Percentiles rank a stretch among this genome's conserved stretches.
These are phyloP conservation scores for Rhinophrynus dorsalis DNA, from an alignment of 2,797 vertebrate species.

Conservation along the genomic window DNA sequence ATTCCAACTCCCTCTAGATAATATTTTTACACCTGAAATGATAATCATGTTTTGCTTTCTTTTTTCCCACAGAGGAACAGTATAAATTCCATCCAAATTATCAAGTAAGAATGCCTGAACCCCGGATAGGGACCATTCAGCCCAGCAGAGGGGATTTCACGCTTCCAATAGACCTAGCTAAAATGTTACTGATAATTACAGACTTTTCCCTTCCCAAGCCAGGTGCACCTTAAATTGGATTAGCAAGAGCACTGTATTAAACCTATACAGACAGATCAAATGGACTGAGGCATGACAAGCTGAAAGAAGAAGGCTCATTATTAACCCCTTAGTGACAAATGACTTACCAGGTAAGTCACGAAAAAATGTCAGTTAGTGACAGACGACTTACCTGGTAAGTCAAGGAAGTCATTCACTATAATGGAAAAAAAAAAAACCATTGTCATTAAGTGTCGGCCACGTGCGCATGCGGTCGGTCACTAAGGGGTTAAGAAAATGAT, in stretches of 20 bases:
- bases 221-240: slow-evolving; percentile 67
- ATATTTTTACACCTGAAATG: slow-evolving; percentile 15
- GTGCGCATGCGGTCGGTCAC: no score
- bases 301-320: slow-evolving; percentile 45
- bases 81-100: slow-evolving; percentile 53
- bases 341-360: no score
- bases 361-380: no score
- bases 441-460: no score
- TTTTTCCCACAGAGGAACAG: slow-evolving; percentile 46
- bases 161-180: slow-evolving; percentile 56
- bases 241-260: slow-evolving; percentile 54
- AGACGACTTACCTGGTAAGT: no score
- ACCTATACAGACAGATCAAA: slow-evolving; percentile 53
- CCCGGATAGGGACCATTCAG: slow-evolving; percentile 51
- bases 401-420: no score
- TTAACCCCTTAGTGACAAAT: no score
- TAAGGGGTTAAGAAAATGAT: no score
- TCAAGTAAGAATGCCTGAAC: slow-evolving; percentile 52
- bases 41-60: slow-evolving; percentile 29
- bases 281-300: slow-evolving; percentile 42
- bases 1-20: not conserved
- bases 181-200: slow-evolving; percentile 60
- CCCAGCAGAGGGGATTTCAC: slow-evolving; percentile 59
- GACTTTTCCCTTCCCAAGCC: slow-evolving; percentile 59
- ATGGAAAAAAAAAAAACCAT: no score